A percentile compares a stretch with the other conserved stretches of the same genome.
These are phyloP conservation scores for Pollicipes pollicipes DNA, from an alignment of 1,140 invertebrate genomes.

Conservation along the genomic window DNA sequence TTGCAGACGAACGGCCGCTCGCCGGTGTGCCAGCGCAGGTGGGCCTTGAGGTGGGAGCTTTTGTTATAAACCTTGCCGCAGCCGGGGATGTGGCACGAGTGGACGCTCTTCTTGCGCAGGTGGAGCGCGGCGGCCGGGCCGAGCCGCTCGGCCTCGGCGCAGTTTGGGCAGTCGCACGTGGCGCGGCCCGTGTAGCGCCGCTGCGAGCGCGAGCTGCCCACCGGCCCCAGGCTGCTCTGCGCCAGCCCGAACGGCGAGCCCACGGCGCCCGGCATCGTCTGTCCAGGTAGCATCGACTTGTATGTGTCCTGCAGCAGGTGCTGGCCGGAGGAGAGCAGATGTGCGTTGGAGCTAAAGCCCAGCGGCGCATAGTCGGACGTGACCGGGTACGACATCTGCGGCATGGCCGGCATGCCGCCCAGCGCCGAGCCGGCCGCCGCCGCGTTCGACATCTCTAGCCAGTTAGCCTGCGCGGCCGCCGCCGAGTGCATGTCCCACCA, in stretches of 20 bases:
- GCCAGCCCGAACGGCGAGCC: slow-evolving; percentile 24
- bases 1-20: slow-evolving; percentile 40
- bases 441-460: slow-evolving; percentile 51
- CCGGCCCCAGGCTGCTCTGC: slow-evolving; percentile 23
- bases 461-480: slow-evolving; percentile 38
- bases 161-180: slow-evolving; percentile 96
- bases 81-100: slow-evolving; percentile 96
- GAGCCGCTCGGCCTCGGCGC: slow-evolving; percentile 83
- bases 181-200: slow-evolving; percentile 86
- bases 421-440: slow-evolving; percentile 1
- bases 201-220: slow-evolving; percentile 45
- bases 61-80: slow-evolving; percentile 91
- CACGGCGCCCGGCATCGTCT: slow-evolving; percentile 26
- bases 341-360: slow-evolving; percentile 52
- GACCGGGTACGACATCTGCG: too few species aligned
- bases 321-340: slow-evolving; percentile 56
- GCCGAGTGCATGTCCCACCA: slow-evolving; percentile 85
- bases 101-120: slow-evolving; percentile 88
- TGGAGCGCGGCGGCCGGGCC: slow-evolving; percentile 77
- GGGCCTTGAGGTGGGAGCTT: slow-evolving; percentile 50
- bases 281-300: slow-evolving; percentile 66
- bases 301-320: slow-evolving; percentile 89
- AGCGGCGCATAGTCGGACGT: slow-evolving; percentile 61
- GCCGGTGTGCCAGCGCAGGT: too few species aligned
- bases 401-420: too few species aligned